phyloP scores from a whole-genome alignment of 53 echinoderm and acorn worm genomes.

The Glandiceps talaboti region DNA sequence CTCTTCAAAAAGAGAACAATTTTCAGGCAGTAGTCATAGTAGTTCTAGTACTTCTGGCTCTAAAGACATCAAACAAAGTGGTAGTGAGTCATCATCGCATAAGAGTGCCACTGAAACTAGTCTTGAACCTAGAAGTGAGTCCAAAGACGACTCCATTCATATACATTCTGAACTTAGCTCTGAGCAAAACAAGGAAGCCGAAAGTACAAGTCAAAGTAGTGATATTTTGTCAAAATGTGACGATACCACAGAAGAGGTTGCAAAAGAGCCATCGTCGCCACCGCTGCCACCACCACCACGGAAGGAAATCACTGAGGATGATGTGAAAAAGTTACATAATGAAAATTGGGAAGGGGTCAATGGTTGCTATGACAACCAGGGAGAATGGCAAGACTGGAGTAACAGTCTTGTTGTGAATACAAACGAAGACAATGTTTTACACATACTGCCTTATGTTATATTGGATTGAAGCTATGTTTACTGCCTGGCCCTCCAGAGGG shows the following conservation, averaged over 20 bases:
- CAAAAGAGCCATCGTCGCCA: neutral
- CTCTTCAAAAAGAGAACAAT: conserved; percentile 6
- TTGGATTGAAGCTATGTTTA: neutral
- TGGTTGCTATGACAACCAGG: conserved; percentile 53
- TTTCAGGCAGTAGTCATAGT: conserved; percentile 14
- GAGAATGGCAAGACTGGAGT: conserved; percentile 74
- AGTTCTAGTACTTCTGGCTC: conserved; percentile 14
- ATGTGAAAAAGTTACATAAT: conserved; percentile 43
- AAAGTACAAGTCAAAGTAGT: neutral
- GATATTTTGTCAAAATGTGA: neutral
- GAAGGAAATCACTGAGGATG: conserved; percentile 31
- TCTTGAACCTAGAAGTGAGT: neutral
- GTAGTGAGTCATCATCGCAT: neutral
- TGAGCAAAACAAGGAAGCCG: conserved; percentile 1
- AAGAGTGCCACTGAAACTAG: too few species aligned
- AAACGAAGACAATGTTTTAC: conserved; percentile 52
- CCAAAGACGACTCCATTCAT: neutral
- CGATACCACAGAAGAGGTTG: neutral
- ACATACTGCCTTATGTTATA: conserved; percentile 89
- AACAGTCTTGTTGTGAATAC: conserved; percentile 32
- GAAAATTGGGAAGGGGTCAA: conserved; percentile 82
- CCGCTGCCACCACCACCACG: too few species aligned
- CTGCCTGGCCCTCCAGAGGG: neutral
- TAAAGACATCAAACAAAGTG: conserved; percentile 1
- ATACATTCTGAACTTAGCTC: neutral